These are phyloP conservation scores for Jacana jacana DNA, from an alignment of 2,113 vertebrate genomes.

Conservation along the genomic window DNA sequence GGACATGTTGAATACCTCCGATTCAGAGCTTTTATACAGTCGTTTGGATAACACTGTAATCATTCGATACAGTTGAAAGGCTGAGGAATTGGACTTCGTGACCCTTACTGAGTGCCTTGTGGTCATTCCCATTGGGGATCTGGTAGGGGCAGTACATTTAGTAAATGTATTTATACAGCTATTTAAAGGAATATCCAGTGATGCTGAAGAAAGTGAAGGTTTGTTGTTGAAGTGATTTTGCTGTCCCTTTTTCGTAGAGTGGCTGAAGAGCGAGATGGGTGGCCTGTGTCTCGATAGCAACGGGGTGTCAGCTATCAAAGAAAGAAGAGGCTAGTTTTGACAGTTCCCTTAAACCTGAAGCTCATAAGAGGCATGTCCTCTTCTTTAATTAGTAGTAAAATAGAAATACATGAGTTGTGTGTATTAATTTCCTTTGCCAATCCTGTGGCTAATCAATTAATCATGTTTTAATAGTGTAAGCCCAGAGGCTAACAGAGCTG, in stretches of 20 bases:
- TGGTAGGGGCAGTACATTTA: background rate
- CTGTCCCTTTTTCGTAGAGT: background rate
- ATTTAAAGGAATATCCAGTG: background rate
- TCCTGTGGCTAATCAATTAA: slow-evolving; percentile 46
- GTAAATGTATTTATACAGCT: background rate
- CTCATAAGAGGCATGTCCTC: background rate
- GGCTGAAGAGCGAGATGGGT: background rate
- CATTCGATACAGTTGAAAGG: background rate
- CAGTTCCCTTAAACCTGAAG: background rate
- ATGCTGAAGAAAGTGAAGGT: background rate
- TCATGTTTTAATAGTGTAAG: slow-evolving; percentile 26
- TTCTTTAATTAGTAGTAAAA: slow-evolving; percentile 28
- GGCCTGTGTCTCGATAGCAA: too few relatives aligned
- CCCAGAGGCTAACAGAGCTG: background rate
- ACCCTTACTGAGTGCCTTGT: background rate
- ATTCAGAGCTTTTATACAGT: background rate
- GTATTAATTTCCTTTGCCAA: slow-evolving; percentile 9
- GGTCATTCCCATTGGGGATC: background rate
- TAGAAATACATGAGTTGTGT: slow-evolving; percentile 5
- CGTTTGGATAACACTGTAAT: background rate
- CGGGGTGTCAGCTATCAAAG: background rate
- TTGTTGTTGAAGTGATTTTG: background rate
- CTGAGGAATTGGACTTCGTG: background rate
- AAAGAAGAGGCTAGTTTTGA: background rate
- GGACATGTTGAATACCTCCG: background rate